Evolutionary conservation across 1,140 invertebrate species (phyloP).

Genomic region (Aporrectodea caliginosa): DNA sequence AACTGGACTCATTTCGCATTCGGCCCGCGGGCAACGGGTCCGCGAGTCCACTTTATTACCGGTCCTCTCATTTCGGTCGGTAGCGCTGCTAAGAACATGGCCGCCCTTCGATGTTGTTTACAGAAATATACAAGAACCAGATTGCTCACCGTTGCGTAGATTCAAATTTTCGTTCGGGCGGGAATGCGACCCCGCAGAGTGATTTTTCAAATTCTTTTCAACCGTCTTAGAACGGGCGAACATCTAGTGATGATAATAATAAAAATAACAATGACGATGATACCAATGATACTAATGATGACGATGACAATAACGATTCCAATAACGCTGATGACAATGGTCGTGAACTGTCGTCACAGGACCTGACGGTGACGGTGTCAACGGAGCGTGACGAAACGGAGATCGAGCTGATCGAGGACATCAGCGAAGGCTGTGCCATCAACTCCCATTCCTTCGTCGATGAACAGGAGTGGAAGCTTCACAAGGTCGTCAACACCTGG

Average conservation of each 20-base stretch:
- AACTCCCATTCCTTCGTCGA: constrained; percentile 49
- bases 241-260: not conserved
- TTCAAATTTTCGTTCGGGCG: no score
- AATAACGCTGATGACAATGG: constrained; percentile 16
- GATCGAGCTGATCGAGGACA: constrained; percentile 42
- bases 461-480: constrained; percentile 44
- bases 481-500: constrained; percentile 39
- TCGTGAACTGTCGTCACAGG: constrained; percentile 33
- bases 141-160: no score
- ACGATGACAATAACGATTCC: not conserved
- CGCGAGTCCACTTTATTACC: no score
- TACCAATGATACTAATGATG: constrained; percentile 11
- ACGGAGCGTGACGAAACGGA: constrained; percentile 37
- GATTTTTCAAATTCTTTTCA: no score
- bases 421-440: constrained; percentile 40
- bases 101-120: no score
- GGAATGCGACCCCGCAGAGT: no score
- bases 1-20: no score
- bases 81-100: no score
- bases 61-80: no score
- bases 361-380: constrained; percentile 44
- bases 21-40: no score
- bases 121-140: no score
- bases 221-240: no score
- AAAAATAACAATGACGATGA: constrained; percentile 3